Conservation (phyloP, 1,140 invertebrate species). For the Drosophila ficusphila region DNA sequence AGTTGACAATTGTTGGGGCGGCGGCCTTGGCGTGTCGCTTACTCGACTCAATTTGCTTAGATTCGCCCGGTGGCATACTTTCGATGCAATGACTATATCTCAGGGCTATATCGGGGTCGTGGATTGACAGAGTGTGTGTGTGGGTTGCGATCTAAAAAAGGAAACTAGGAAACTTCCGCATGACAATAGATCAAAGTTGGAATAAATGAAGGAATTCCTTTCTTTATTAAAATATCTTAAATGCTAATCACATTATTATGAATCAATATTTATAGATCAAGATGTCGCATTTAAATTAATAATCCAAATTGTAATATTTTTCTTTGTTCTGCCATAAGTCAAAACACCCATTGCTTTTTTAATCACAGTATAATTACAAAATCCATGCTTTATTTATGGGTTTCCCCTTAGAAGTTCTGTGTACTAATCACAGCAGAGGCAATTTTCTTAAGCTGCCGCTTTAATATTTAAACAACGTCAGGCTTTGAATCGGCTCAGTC, state of each 20-base stretch:
- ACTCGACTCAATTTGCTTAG: constrained; percentile 35
- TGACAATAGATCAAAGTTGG: constrained; percentile 7
- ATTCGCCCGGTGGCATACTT: constrained; percentile 41
- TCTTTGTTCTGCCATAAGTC: background rate
- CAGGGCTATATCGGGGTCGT: constrained; percentile 26
- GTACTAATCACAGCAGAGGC: constrained; percentile 9
- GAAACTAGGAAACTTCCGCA: constrained; percentile 9
- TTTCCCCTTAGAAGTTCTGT: constrained; percentile 8
- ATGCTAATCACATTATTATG: too few species aligned
- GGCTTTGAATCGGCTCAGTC: constrained; percentile 9
- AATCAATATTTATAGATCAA: too few species aligned
- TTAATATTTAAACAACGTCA: constrained; percentile 66
- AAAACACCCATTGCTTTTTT: constrained; percentile 2
- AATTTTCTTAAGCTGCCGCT: constrained; percentile 45
- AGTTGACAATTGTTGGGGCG: constrained; percentile 69
- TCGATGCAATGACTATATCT: constrained; percentile 34
- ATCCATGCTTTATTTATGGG: constrained; percentile 42
- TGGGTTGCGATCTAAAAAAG: constrained; percentile 10
- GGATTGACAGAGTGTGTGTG: constrained; percentile 1
- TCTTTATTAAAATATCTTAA: too few species aligned
- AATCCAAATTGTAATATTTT: too few species aligned
- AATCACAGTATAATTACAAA: constrained; percentile 52
- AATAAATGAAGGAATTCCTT: background rate
- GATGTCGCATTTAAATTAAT: too few species aligned
- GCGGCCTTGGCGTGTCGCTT: constrained; percentile 60